Evolutionary conservation across 2,113 vertebrate species (phyloP).

Genomic region (Proteles cristata): DNA sequence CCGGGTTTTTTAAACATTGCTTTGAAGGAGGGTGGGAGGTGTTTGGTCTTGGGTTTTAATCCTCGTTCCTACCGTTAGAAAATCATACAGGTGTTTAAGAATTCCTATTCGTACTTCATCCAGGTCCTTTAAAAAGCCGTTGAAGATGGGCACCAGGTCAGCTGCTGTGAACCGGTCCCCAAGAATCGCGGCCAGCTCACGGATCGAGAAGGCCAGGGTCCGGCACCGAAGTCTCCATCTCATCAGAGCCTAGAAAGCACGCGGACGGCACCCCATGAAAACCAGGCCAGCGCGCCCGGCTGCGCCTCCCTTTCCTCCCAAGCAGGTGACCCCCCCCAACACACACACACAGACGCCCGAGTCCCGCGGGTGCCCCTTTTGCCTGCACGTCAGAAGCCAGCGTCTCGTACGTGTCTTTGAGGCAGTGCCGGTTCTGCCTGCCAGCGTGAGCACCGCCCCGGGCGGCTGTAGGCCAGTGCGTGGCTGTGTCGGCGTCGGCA

Average conservation of each 20-base stretch:
- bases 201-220: constrained; percentile 86
- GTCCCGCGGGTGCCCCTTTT: not conserved
- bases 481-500: constrained; percentile 86
- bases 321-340: too few species aligned
- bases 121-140: constrained; percentile 88
- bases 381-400: constrained; percentile 88
- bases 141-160: constrained; percentile 88
- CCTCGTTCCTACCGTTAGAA: constrained; percentile 86
- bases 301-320: rapidly evolving
- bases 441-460: constrained; percentile 87
- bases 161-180: constrained; percentile 87
- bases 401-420: constrained; percentile 84
- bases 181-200: constrained; percentile 87
- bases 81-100: constrained; percentile 89
- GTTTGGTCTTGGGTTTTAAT: not conserved
- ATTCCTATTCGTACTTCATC: constrained; percentile 88
- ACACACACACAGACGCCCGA: not conserved
- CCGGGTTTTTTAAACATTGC: not conserved
- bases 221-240: constrained; percentile 6
- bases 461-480: constrained; percentile 88
- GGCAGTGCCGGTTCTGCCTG: constrained; percentile 88
- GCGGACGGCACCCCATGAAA: not conserved
- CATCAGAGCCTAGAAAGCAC: not conserved
- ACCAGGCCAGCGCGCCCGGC: rapidly evolving
- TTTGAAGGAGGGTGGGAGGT: not conserved